Evolutionary conservation across 1,140 invertebrate genomes (phyloP), one percentile per base, ranked within the genome.

Genomic region (Drosophila kohkoa): DNA sequence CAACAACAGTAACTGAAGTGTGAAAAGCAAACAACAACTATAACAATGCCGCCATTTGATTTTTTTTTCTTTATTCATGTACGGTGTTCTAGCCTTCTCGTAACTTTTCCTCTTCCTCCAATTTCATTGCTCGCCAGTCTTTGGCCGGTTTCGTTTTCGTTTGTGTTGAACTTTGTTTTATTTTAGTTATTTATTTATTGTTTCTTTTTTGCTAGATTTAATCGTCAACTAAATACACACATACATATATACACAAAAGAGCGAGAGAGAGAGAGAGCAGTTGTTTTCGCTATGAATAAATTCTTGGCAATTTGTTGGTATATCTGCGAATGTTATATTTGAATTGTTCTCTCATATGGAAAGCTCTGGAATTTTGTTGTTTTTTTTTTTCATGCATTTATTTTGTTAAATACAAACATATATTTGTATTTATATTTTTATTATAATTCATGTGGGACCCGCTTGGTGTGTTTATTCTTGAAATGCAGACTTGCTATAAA

Each of bases 11-110:
- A 52, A 60, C 68, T 57, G 55, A 79, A 75, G 82, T 87, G 82
- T 55, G 74, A 85, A 85, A 58, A 58, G 62, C 81, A 77, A 81
- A 75, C 73, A 80, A 58, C 48, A 70, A 46, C 48, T 25, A 3
- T 25, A 68, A 73, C 46, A 74, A 69, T 48, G 66, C 49, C 43
- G 57, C 35, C 51, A 25, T 74, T 69, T 74, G 71, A 62, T 74
- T 69, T 65, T 25, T n/a, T 20, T 25, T 25, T 25, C 20, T 60
- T 79, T 49, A 83, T 75, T 75, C 70, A 69, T 63, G 75, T 76
- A 57, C 54, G 67, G 58, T 58, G 62, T 62, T 68, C 66, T 62
- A 60, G 54, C 60, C 43, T 77, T 75, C 64, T 41, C 48, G 16
- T 55, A 48, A 20, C 30, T n/a, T 52, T 43, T 65, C 62, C 38